Evolutionary conservation across 2,113 vertebrate species (phyloP), one percentile per base, ranked within the genome.

Genomic region (Nycticorax nycticorax): DNA sequence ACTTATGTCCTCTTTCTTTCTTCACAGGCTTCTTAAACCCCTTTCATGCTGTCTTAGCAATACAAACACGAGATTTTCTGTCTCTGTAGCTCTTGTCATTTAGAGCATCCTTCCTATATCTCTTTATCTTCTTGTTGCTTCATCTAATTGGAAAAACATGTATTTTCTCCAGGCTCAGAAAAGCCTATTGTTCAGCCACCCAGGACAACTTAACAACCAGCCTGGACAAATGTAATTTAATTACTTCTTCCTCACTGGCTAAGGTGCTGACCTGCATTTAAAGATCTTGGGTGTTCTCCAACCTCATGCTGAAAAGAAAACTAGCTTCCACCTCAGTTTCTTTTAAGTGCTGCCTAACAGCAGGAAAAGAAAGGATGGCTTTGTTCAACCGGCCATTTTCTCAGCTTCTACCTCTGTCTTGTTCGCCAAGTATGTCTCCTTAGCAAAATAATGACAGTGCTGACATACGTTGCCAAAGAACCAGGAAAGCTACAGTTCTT

Each of bases 211-310:
- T 93, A 95, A 92, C 88, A 94, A 96, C 89, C 73, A 88, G 79
- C 22, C 60, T 64, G 92, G 95, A 95, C 93, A 94, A 96, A 92
- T 80, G 79, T 95, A 94, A 97, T 96, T 97, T 97, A 95, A 97
- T 96, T 96, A 94, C 85, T 96, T 96, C 96, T 94, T 93, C 89
- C 83, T 97, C 85, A 78, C 79, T 92, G 93, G 56, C 79, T 96
- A 64, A 96, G 93, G 93, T 96, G 93, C 79, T 96, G 92, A 97
- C 96, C 94, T 94, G 79, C 60, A 30, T 97, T 96, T 96, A 94
- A 95, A 97, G 93, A 93, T 95, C 94, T 69, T 92, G 53, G 12
- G 66, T 95, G 92, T 95, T 97, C 94, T 95, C 89, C 94, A 96
- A 23, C 71, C 83, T 92, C 86, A 91, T 73, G 86, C 94, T 95